phyloP scores from a whole-genome alignment of 2,797 vertebrate species.

The Lagocephalus sceleratus region DNA sequence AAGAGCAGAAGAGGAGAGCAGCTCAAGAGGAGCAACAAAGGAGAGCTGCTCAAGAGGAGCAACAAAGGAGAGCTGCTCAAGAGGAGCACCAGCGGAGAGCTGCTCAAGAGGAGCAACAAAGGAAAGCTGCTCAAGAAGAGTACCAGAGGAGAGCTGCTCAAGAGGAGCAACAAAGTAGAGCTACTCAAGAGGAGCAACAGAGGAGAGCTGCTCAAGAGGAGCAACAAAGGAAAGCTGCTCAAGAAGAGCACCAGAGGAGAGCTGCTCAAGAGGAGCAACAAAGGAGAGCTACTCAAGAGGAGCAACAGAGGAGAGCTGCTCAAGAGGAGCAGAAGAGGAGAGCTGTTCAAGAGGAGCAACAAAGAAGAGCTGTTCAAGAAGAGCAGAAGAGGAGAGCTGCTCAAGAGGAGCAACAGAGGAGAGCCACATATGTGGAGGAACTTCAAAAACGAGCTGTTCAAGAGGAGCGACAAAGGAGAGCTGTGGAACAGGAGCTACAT shows the following conservation, averaged over 20 bases:
- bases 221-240: background rate
- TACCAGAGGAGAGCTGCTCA: no score
- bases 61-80: slow-evolving; percentile 1
- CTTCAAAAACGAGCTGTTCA: no score
- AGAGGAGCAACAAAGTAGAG: slow-evolving; percentile 17
- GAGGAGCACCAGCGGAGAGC: slow-evolving; percentile 9
- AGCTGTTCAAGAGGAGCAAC: background rate
- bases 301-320: slow-evolving; percentile 6
- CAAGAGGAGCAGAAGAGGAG: background rate
- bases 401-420: no score
- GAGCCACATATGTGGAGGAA: no score
- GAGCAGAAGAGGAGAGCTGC: slow-evolving; percentile 1
- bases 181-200: background rate
- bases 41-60: background rate
- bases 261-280: background rate
- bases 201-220: background rate
- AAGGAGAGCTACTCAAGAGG: background rate
- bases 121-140: background rate
- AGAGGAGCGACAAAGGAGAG: background rate
- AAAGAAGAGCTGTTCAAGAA: background rate
- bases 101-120: slow-evolving; percentile 5
- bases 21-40: background rate
- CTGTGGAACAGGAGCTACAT: background rate
- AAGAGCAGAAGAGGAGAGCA: slow-evolving; percentile 5
- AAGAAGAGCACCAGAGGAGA: slow-evolving; percentile 1